Evolutionary conservation across 2,888 invertebrate genomes (phyloP).

Genomic region (Aricia artaxerxes): DNA sequence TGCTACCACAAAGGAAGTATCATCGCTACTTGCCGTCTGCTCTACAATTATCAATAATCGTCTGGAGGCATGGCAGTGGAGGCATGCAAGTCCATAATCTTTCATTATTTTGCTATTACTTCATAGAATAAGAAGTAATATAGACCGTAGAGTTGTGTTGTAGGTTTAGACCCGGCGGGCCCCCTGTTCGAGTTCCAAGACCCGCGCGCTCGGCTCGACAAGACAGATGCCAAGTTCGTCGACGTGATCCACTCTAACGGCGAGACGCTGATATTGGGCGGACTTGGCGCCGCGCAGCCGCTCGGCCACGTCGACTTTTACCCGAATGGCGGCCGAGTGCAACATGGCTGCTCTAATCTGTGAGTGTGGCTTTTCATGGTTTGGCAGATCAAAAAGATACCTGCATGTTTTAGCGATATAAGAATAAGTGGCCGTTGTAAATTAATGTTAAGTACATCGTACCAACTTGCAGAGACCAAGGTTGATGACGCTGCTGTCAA

Average conservation of each 20-base stretch:
- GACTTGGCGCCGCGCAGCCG: slow-evolving; percentile 93
- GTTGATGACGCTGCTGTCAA: not conserved
- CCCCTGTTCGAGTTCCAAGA: slow-evolving; percentile 96
- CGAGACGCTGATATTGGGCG: slow-evolving; percentile 94
- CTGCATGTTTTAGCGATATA: not conserved
- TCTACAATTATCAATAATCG: too few species aligned
- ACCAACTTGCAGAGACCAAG: not conserved
- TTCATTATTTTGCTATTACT: not conserved
- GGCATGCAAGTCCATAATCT: too few species aligned
- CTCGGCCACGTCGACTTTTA: slow-evolving; percentile 96
- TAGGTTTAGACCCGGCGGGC: slow-evolving; percentile 93
- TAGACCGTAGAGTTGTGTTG: slow-evolving; percentile 33
- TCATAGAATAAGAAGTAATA: slow-evolving; percentile 6
- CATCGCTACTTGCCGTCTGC: too few species aligned
- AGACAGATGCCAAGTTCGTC: slow-evolving; percentile 91
- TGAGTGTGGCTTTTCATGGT: slow-evolving; percentile 47
- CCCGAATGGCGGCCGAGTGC: slow-evolving; percentile 95
- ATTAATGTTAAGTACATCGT: not conserved
- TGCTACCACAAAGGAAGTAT: too few species aligned
- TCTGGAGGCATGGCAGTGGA: too few species aligned
- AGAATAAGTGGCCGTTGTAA: too few species aligned
- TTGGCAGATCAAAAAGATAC: not conserved
- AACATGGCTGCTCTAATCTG: slow-evolving; percentile 94
- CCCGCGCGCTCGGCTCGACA: slow-evolving; percentile 90
- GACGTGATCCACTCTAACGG: slow-evolving; percentile 97